Conservation (phyloP, 1,140 invertebrate species). For the Drosophila watanabei region DNA sequence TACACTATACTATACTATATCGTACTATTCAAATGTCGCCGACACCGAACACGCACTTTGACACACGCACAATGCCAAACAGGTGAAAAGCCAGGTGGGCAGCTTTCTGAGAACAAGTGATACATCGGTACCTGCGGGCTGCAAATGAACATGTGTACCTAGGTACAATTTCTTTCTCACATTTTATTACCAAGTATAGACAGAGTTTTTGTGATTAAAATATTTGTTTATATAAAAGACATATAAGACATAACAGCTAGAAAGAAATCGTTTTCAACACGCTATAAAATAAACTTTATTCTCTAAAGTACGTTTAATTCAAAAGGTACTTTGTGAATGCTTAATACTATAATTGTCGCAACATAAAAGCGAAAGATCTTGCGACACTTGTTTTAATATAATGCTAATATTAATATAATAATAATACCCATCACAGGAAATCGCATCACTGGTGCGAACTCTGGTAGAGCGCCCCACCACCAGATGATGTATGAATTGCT, state of each 20-base stretch:
- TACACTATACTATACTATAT: constrained; percentile 1
- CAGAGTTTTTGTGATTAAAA: background rate
- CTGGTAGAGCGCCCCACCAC: constrained; percentile 17
- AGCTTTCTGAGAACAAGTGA: constrained; percentile 22
- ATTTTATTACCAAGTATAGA: background rate
- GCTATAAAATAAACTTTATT: too few species aligned
- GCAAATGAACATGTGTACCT: background rate
- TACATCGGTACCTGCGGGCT: constrained; percentile 4
- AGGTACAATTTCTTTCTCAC: background rate
- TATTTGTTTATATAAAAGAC: too few species aligned
- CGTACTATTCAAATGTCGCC: constrained; percentile 60
- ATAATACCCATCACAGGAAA: background rate
- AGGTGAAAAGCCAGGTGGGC: constrained; percentile 46
- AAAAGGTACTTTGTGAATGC: too few species aligned
- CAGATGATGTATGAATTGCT: constrained; percentile 79
- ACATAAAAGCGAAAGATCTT: too few species aligned
- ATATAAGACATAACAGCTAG: too few species aligned
- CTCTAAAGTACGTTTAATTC: too few species aligned
- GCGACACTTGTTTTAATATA: background rate
- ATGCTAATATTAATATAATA: background rate
- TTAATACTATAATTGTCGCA: too few species aligned
- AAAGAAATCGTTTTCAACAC: too few species aligned
- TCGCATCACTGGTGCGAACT: constrained; percentile 7
- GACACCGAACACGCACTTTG: constrained; percentile 75
- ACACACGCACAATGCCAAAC: constrained; percentile 80